These are phyloP conservation scores for Laticauda laticaudata DNA, from an alignment of 2,113 vertebrate genomes.

Conservation along the genomic window DNA sequence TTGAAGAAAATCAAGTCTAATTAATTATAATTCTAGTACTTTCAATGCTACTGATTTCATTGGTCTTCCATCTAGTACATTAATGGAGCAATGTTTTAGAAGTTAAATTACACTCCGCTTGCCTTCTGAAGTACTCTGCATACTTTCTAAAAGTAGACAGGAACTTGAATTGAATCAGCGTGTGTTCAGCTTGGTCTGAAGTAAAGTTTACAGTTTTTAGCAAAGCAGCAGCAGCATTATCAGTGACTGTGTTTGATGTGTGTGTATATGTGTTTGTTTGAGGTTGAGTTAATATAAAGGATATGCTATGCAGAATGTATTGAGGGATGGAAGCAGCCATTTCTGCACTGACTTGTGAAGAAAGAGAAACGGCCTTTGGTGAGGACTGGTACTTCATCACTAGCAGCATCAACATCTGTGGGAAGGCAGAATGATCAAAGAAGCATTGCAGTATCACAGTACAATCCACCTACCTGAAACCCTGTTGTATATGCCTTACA, in stretches of 20 bases:
- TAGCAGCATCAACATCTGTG: neutral
- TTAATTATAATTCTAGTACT: slow-evolving; percentile 8
- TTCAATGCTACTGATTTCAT: slow-evolving; percentile 21
- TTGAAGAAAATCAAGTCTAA: slow-evolving; percentile 8
- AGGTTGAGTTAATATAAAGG: neutral
- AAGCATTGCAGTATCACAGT: neutral
- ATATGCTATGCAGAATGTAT: neutral
- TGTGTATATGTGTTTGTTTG: neutral
- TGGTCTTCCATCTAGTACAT: neutral
- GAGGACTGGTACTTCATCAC: neutral
- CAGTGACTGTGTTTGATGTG: neutral
- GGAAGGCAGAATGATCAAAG: neutral
- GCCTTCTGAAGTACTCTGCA: neutral
- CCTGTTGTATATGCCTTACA: neutral
- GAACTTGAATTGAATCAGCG: neutral
- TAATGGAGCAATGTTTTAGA: neutral
- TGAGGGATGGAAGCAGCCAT: neutral
- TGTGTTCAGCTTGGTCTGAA: neutral
- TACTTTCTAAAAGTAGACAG: neutral
- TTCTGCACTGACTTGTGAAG: neutral
- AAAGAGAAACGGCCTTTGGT: neutral
- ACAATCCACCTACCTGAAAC: neutral
- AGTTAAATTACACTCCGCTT: neutral
- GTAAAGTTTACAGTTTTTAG: neutral
- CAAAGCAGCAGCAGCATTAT: neutral